These are phyloP conservation scores for Steatornis caripensis DNA, from an alignment of 2,113 vertebrate species.

Conservation along the genomic window DNA sequence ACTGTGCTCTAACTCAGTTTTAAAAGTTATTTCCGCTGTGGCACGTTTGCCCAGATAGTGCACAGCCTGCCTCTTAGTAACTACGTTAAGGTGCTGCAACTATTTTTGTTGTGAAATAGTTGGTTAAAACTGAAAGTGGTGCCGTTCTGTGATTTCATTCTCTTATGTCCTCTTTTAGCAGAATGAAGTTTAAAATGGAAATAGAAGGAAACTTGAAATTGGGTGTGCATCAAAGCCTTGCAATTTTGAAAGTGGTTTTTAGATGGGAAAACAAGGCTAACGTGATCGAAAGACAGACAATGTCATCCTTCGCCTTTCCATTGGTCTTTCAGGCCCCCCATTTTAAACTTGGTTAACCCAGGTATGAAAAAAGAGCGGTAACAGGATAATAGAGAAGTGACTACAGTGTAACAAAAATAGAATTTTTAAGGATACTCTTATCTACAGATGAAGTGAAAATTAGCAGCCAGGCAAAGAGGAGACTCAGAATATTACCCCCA, in stretches of 20 bases:
- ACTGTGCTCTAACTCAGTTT: neutral
- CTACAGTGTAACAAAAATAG: neutral
- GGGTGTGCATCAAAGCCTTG: neutral
- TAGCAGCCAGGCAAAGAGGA: neutral
- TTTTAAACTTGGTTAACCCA: neutral
- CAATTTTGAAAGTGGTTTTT: neutral
- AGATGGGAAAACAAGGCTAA: neutral
- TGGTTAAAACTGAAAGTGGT: neutral
- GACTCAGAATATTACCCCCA: neutral
- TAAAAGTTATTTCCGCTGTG: neutral
- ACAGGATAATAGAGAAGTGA: neutral
- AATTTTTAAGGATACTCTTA: neutral
- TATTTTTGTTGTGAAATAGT: neutral
- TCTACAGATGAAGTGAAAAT: neutral
- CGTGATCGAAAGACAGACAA: neutral
- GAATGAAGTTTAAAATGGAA: neutral
- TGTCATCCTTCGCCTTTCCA: neutral
- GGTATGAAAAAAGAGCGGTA: neutral
- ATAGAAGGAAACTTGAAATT: neutral
- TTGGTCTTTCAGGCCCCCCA: neutral
- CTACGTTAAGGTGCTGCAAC: neutral
- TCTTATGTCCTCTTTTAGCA: neutral
- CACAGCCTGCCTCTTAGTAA: neutral
- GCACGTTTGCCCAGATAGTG: neutral
- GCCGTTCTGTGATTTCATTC: neutral